phyloP scores from a whole-genome alignment of 1,140 invertebrate genomes.

The Panagrolaimus sp. region DNA sequence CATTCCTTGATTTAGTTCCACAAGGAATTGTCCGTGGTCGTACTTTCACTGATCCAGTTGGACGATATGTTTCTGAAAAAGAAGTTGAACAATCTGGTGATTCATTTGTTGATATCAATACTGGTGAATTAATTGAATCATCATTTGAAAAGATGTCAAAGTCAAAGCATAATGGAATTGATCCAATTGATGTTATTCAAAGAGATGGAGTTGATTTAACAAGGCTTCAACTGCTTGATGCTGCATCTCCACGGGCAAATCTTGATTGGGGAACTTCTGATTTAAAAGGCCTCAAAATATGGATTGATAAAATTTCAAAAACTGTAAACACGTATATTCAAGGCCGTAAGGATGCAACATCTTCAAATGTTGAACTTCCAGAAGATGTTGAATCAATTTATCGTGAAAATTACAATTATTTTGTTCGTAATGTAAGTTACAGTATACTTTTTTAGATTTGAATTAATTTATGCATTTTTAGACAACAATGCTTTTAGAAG shows the following conservation, averaged over 20 bases:
- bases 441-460: background rate
- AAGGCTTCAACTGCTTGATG: constrained; percentile 44
- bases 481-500: constrained; percentile 37
- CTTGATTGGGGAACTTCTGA: constrained; percentile 53
- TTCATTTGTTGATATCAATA: constrained; percentile 26
- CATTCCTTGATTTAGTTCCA: constrained; percentile 81
- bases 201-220: constrained; percentile 50
- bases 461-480: constrained; percentile 14
- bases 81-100: constrained; percentile 65
- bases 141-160: constrained; percentile 92
- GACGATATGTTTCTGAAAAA: constrained; percentile 73
- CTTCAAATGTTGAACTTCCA: no score
- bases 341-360: constrained; percentile 18
- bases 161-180: constrained; percentile 91
- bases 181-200: constrained; percentile 68
- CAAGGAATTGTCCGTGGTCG: constrained; percentile 90
- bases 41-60: constrained; percentile 73
- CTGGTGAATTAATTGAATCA: constrained; percentile 36
- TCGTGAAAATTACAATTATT: constrained; percentile 48
- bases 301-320: constrained; percentile 36
- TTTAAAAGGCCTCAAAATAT: constrained; percentile 47
- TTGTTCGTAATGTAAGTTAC: constrained; percentile 43
- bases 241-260: constrained; percentile 40
- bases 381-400: constrained; percentile 23
- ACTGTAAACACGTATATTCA: constrained; percentile 40